A percentile compares a stretch with the other conserved stretches of the same genome.
Evolutionary conservation across 2,797 vertebrate genomes (phyloP).

Genomic region (Cirrhinus molitorella): DNA sequence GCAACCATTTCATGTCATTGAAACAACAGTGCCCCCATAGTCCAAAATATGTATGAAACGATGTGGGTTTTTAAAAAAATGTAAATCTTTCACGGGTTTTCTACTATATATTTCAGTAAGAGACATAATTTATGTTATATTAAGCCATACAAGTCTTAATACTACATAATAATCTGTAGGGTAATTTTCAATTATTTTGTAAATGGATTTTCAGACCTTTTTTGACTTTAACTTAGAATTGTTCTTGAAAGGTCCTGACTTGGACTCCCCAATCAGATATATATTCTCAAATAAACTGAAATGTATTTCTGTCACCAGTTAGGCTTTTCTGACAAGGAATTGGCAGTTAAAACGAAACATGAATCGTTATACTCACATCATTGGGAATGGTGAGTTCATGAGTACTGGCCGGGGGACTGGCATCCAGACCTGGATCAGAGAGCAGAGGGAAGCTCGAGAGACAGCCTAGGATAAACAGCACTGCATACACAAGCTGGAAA

Average conservation of each 20-base stretch:
- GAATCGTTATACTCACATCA: conserved; percentile 89
- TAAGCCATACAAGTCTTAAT: too few species aligned
- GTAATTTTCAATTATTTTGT: neutral
- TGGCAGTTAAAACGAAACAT: neutral
- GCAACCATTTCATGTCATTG: too few species aligned
- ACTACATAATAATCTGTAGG: neutral
- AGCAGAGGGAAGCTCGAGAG: conserved; percentile 65
- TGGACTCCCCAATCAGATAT: neutral
- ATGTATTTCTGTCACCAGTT: neutral
- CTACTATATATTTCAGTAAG: too few species aligned
- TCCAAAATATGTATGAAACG: too few species aligned
- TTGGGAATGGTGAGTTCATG: conserved; percentile 99
- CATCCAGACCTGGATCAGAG: conserved; percentile 91
- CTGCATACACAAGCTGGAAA: conserved; percentile 18
- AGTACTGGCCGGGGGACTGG: conserved; percentile 97
- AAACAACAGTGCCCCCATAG: too few species aligned
- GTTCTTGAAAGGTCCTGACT: neutral
- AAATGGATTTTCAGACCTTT: neutral
- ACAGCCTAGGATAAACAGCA: conserved; percentile 61
- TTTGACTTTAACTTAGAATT: neutral
- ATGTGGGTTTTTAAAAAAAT: too few species aligned
- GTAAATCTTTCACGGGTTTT: too few species aligned
- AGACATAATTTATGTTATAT: too few species aligned
- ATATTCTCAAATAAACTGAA: neutral
- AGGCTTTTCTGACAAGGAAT: neutral